These are phyloP conservation scores for Callocephalon fimbriatum DNA, from an alignment of 2,113 vertebrate genomes.

Conservation along the genomic window DNA sequence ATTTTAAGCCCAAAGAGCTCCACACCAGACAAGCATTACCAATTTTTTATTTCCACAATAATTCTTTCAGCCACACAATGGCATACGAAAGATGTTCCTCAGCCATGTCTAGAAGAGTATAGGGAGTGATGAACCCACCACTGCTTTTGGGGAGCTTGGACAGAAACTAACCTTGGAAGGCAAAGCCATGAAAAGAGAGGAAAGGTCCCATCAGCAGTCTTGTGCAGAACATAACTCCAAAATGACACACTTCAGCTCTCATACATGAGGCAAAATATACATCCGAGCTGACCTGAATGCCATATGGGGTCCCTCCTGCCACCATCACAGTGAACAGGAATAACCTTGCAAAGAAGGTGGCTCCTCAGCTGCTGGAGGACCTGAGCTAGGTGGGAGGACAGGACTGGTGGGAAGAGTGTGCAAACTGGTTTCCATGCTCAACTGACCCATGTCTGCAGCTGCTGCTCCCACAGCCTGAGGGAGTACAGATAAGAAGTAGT, in stretches of 20 bases:
- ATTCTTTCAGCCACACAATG: background rate
- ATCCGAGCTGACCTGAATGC: background rate
- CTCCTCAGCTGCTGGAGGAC: background rate
- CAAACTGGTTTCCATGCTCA: slow-evolving; percentile 10
- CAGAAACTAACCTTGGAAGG: background rate
- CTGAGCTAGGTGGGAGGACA: background rate
- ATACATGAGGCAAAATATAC: background rate
- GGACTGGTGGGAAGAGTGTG: background rate
- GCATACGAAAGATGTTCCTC: background rate
- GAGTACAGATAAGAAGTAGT: slow-evolving; percentile 43
- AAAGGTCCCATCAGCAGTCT: background rate
- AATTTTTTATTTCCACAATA: background rate
- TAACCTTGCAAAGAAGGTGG: background rate
- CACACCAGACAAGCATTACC: background rate
- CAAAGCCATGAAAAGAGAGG: background rate
- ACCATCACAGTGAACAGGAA: background rate
- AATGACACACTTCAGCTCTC: background rate
- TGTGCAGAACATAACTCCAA: background rate
- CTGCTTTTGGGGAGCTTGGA: background rate
- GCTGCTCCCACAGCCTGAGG: slow-evolving; percentile 26
- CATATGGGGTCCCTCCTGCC: background rate
- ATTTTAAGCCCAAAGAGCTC: background rate
- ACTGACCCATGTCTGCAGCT: slow-evolving; percentile 43
- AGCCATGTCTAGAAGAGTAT: background rate
- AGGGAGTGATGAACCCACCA: background rate